A percentile compares a stretch with the other conserved stretches of the same genome.
These are phyloP conservation scores for Ditylenchus dipsaci DNA, from an alignment of 1,140 invertebrate species.

Conservation along the genomic window DNA sequence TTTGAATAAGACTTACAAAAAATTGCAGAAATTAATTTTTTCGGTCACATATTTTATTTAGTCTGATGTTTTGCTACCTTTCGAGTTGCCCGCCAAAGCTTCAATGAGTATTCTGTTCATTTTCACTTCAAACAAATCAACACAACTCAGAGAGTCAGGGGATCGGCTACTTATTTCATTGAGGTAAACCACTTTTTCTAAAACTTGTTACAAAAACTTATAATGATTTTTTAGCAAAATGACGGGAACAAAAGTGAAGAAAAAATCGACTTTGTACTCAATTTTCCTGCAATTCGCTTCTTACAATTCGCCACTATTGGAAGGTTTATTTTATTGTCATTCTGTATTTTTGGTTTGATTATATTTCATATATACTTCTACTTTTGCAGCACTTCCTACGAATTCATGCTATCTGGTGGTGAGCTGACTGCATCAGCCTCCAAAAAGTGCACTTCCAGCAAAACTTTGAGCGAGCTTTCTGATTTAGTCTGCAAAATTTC, in stretches of 20 bases:
- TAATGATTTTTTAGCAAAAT: constrained; percentile 1
- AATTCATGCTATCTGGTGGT: constrained; percentile 29
- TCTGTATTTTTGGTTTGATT: not conserved
- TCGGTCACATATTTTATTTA: not conserved
- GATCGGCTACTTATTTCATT: constrained; percentile 27
- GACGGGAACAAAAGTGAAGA: constrained; percentile 9
- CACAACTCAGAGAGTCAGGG: constrained; percentile 24
- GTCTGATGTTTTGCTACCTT: constrained; percentile 11
- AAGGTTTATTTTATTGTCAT: constrained; percentile 1
- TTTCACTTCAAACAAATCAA: constrained; percentile 11
- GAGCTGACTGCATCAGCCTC: constrained; percentile 31
- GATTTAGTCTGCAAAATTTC: constrained; percentile 16
- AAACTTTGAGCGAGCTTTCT: constrained; percentile 29
- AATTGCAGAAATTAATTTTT: too few relatives aligned
- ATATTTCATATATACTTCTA: not conserved
- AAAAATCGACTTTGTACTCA: constrained; percentile 29
- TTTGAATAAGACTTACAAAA: too few relatives aligned
- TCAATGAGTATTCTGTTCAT: constrained; percentile 30
- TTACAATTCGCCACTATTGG: constrained; percentile 31
- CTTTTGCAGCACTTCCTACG: constrained; percentile 36
- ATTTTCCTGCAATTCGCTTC: constrained; percentile 28
- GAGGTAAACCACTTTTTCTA: constrained; percentile 5
- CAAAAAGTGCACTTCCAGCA: constrained; percentile 13
- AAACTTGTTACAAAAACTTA: too few relatives aligned
- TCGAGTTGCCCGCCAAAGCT: constrained; percentile 21